These are phyloP conservation scores for Jordanella pulchra DNA, from an alignment of 2,797 vertebrate genomes.

Conservation along the genomic window DNA sequence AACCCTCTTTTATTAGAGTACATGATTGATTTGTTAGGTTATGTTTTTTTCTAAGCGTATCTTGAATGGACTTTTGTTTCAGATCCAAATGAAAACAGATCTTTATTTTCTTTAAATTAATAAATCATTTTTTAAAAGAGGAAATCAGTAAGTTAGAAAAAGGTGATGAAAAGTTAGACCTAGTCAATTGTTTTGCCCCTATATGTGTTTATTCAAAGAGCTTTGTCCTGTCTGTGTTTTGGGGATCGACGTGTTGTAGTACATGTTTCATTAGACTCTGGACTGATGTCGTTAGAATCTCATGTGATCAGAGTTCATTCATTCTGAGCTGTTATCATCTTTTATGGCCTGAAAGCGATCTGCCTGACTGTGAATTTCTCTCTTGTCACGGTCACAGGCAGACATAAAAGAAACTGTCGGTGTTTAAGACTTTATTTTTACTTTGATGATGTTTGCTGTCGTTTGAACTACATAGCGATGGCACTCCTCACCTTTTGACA, in stretches of 20 bases:
- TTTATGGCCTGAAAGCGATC: slow-evolving; percentile 55
- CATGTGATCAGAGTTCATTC: slow-evolving; percentile 54
- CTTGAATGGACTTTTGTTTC: background rate
- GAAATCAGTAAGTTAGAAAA: background rate
- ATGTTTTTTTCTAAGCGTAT: background rate
- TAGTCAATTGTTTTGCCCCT: background rate
- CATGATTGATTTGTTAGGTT: background rate
- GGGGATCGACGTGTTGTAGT: slow-evolving; percentile 4
- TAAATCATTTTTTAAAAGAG: background rate
- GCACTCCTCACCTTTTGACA: slow-evolving; percentile 17
- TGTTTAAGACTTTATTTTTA: slow-evolving; percentile 17
- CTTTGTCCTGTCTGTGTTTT: background rate
- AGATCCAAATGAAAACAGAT: background rate
- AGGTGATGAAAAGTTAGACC: background rate
- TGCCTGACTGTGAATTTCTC: slow-evolving; percentile 23
- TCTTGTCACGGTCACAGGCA: background rate
- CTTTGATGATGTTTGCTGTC: background rate
- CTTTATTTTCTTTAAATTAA: background rate
- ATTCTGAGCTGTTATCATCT: slow-evolving; percentile 48
- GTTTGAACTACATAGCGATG: slow-evolving; percentile 3
- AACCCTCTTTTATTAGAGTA: slow-evolving; percentile 17
- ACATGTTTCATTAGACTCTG: slow-evolving; percentile 51
- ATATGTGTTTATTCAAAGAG: background rate
- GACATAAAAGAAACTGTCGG: slow-evolving; percentile 42
- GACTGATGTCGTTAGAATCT: slow-evolving; percentile 22